Evolutionary conservation across 2,888 invertebrate genomes (phyloP).

Genomic region (Alloscopus bannaensis): DNA sequence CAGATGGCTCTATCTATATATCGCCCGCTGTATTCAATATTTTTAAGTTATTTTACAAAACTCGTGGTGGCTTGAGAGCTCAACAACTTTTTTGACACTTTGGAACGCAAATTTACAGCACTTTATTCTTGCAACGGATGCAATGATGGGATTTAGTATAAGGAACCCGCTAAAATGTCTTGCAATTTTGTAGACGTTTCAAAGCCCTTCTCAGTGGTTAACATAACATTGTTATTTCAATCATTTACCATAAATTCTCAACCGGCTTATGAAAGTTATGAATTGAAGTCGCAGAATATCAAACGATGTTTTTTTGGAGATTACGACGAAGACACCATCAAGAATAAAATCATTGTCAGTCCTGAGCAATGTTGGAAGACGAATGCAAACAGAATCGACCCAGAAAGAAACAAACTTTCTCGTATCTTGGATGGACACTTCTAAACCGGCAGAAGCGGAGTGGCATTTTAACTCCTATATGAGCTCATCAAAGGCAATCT

Average conservation of each 20-base stretch:
- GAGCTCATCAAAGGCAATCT: slow-evolving; percentile 12
- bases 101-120: neutral
- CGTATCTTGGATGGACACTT: neutral
- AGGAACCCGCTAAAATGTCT: neutral
- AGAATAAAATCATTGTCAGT: neutral
- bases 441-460: neutral
- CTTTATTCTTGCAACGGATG: neutral
- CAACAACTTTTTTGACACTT: neutral
- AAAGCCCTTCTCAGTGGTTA: neutral
- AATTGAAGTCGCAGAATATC: neutral
- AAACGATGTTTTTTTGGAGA: slow-evolving; percentile 16
- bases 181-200: neutral
- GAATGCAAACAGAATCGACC: neutral
- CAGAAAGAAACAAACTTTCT: neutral
- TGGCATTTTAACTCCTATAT: slow-evolving; percentile 11
- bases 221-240: slow-evolving; percentile 11
- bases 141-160: neutral
- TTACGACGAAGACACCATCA: neutral
- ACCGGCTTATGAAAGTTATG: slow-evolving; percentile 1
- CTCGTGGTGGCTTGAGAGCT: neutral
- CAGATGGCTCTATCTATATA: neutral
- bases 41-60: no score
- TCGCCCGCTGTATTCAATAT: neutral
- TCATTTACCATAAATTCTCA: neutral
- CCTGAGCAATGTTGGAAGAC: slow-evolving; percentile 6